Conservation (phyloP, 2,797 vertebrate genomes). For the Myotis myotis region DNA sequence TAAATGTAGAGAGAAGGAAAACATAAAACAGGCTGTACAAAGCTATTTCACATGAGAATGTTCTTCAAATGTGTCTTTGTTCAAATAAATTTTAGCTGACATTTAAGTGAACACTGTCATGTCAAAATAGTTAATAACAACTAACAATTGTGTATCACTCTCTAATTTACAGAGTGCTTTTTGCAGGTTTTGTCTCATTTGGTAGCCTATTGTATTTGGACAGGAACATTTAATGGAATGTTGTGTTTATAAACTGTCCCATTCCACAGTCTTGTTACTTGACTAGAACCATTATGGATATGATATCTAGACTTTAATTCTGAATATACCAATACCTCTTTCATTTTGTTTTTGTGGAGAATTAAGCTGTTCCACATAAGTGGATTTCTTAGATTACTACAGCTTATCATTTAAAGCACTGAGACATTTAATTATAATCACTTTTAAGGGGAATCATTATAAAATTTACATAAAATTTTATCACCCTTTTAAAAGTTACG, state of each 20-base stretch:
- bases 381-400: not conserved
- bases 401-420: not conserved
- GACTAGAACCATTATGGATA: not conserved
- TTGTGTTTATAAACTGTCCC: not conserved
- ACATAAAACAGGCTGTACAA: not conserved
- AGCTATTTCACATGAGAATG: not conserved
- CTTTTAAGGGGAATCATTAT: not conserved
- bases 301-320: not conserved
- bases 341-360: not conserved
- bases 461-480: not conserved
- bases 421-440: not conserved
- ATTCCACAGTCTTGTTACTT: not conserved
- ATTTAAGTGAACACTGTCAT: conserved; percentile 15
- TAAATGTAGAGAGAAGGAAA: not conserved
- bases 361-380: not conserved
- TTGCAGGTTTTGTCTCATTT: conserved; percentile 30
- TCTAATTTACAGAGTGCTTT: not conserved
- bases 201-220: not conserved
- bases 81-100: conserved; percentile 26
- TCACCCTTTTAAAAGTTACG: not conserved
- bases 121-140: conserved; percentile 37
- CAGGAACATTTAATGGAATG: not conserved
- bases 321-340: not conserved
- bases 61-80: not conserved
- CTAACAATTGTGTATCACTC: not conserved